Evolutionary conservation across 2,113 vertebrate species (phyloP).

Genomic region (Ahaetulla prasina): DNA sequence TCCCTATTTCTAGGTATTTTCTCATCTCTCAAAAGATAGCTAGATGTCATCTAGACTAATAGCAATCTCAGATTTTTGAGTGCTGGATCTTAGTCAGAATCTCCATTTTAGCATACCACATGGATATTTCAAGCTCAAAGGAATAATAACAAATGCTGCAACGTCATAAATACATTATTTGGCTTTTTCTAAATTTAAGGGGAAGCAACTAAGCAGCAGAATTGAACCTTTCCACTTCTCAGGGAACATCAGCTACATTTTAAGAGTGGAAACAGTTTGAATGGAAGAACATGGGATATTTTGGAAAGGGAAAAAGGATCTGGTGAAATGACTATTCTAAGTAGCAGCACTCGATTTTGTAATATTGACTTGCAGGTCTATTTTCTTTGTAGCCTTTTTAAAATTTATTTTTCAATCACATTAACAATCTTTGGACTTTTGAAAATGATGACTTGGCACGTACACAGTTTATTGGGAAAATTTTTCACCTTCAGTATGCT

Average conservation of each 20-base stretch:
- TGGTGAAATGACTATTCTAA: not conserved
- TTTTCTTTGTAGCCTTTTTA: not conserved
- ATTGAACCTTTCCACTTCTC: not conserved
- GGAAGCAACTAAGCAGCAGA: not conserved
- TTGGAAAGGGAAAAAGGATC: not conserved
- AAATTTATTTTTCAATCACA: not conserved
- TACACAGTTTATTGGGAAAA: not conserved
- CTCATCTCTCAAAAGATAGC: not conserved
- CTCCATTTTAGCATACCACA: not conserved
- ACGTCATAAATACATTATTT: not conserved
- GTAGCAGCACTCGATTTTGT: not conserved
- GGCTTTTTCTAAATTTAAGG: not conserved
- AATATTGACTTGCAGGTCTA: not conserved
- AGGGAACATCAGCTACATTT: not conserved
- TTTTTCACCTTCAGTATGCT: not conserved
- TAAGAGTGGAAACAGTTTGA: not conserved
- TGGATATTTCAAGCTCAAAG: not conserved
- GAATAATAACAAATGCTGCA: not conserved
- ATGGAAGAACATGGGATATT: not conserved
- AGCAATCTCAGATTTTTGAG: not conserved
- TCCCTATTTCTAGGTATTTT: not conserved
- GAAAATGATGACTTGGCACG: not conserved
- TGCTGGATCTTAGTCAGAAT: not conserved
- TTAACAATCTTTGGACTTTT: not conserved
- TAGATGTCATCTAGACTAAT: not conserved